Conservation (phyloP, 1,140 invertebrate genomes). For the Trichoplusia ni region DNA sequence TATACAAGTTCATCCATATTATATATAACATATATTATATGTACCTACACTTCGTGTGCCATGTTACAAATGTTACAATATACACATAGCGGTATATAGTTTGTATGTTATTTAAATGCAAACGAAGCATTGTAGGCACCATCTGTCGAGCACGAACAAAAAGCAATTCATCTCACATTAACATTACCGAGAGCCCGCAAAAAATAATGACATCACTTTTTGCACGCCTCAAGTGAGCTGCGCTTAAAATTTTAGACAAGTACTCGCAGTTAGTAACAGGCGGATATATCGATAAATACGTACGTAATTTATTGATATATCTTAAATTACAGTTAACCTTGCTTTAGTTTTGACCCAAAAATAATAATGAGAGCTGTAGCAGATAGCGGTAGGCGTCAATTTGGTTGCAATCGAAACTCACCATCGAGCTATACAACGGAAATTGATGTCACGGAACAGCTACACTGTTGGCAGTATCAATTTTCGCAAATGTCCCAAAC, state of each 20-base stretch:
- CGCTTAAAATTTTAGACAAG: not conserved
- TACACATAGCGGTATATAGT: constrained; percentile 23
- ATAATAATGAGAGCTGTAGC: constrained; percentile 35
- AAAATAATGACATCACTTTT: constrained; percentile 72
- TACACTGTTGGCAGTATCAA: constrained; percentile 44
- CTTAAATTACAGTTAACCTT: constrained; percentile 59
- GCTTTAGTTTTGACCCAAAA: constrained; percentile 56
- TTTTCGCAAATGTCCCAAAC: constrained; percentile 51
- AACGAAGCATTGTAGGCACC: constrained; percentile 55
- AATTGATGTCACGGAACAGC: constrained; percentile 49
- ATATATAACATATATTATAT: not conserved
- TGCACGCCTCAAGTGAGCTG: constrained; percentile 32
- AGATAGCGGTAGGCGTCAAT: constrained; percentile 31
- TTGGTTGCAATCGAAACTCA: constrained; percentile 39
- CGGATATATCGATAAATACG: too few species aligned
- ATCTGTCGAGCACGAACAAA: constrained; percentile 63
- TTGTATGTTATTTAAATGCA: constrained; percentile 52
- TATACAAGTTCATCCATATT: too few species aligned
- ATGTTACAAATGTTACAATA: not conserved
- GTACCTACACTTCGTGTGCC: not conserved
- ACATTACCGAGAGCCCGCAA: constrained; percentile 52
- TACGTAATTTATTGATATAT: constrained; percentile 50
- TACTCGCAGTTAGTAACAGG: constrained; percentile 34
- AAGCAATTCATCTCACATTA: constrained; percentile 65
- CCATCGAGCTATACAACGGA: constrained; percentile 43